Base-by-base conservation (phyloP, 2,113 vertebrate genomes). In the Monopterus albus region DNA sequence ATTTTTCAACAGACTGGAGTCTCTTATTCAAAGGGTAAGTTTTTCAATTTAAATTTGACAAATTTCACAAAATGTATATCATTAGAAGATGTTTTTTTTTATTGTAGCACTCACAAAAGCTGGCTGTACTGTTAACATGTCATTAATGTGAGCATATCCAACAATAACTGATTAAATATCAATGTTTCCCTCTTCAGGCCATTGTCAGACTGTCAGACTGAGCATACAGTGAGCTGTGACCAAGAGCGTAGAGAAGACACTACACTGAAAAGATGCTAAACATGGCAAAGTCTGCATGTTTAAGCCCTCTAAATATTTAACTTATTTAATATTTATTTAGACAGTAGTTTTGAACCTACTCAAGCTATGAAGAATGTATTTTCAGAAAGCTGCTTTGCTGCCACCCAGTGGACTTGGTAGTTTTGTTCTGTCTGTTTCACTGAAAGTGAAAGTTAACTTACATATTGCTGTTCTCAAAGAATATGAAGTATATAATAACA, bases 251-350 rank as follows among this genome's bases (percentile, higher is more conserved):
- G 20, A 85, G 78, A 87, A 60, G 60, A 93, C 92, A 93, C 92
- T 93, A 93, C 72, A 43, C 60, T 75, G 65, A 63, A 36, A 51
- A 72, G 15, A 64, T 40, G 35, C 49, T 61, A 15, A 68, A 42
- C 11, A 23, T 33, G 47, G 36, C 59, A 29, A 63, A 53, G 59
- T 47, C 21, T 70, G 6, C 7, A 63, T 64, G 42, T 51, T 69
- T 5, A 21, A 47, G 35, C 38, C 51, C 76, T 60, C 51, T 70
- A 46, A 82, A 75, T 89, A 80, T 91, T 90, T 64, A 75, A 82
- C 52, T 88, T 91, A 90, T 90, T 91, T 81, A 79, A 56, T 91
- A 89, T 88, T 91, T 90, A 90, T 89, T 87, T 26, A 60, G 12
- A 52, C 18, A 38, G 49, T 59, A 29, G 39, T 51, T 59, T 20